A percentile compares a stretch with the other conserved stretches of the same genome.
These are phyloP conservation scores for Drosophila prostipennis DNA, from an alignment of 2,888 invertebrate genomes.

Conservation along the genomic window DNA sequence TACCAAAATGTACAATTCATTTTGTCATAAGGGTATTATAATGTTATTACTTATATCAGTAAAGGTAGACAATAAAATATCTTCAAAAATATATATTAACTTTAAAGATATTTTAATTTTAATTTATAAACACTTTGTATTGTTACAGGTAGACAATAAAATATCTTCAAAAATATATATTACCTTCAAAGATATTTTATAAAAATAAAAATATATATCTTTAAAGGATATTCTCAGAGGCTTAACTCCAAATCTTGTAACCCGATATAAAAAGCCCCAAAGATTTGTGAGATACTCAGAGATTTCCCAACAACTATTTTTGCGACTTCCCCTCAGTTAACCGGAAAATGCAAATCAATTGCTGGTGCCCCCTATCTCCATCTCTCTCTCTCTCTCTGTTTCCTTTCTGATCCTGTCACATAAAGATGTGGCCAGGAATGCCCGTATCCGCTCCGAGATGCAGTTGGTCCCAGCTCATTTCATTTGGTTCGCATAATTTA, in stretches of 20 bases:
- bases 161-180: too few relatives aligned
- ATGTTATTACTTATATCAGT: too few relatives aligned
- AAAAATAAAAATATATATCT: too few relatives aligned
- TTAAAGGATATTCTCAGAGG: background rate
- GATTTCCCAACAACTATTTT: constrained; percentile 28
- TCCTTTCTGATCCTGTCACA: constrained; percentile 45
- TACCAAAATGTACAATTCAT: too few relatives aligned
- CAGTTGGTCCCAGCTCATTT: constrained; percentile 53
- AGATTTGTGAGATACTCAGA: constrained; percentile 16
- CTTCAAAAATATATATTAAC: too few relatives aligned
- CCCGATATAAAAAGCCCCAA: background rate
- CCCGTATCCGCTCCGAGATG: constrained; percentile 40
- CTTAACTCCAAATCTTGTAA: constrained; percentile 5
- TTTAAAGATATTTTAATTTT: too few relatives aligned
- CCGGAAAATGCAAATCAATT: constrained; percentile 51
- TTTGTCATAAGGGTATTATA: too few relatives aligned
- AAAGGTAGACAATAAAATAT: too few relatives aligned
- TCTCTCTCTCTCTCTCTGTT: constrained; percentile 1
- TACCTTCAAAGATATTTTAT: too few relatives aligned
- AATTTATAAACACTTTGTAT: too few relatives aligned
- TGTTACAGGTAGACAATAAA: too few relatives aligned
- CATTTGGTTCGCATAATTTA: constrained; percentile 63
- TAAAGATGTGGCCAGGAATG: constrained; percentile 41
- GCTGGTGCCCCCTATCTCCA: constrained; percentile 1
- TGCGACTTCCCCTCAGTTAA: constrained; percentile 11